These are phyloP conservation scores for Callosobruchus maculatus DNA, from an alignment of 2,888 invertebrate genomes.

Conservation along the genomic window DNA sequence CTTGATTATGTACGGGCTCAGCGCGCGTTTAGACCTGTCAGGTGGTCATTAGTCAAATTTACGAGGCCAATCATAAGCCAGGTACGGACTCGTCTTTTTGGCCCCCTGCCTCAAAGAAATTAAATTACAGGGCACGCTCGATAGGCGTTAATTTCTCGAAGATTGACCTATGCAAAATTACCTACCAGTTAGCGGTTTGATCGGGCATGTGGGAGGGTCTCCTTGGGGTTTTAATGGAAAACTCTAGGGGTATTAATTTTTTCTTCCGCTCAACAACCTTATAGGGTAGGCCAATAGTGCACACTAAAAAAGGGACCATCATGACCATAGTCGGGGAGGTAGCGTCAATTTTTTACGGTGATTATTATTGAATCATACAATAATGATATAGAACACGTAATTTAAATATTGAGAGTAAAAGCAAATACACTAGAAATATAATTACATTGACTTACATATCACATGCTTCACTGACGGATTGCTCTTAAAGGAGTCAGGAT, in stretches of 20 bases:
- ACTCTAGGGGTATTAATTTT: not conserved
- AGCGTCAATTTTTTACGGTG: too few species aligned
- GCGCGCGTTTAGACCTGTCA: constrained; percentile 28
- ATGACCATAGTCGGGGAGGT: too few species aligned
- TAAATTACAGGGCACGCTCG: not conserved
- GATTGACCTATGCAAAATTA: not conserved
- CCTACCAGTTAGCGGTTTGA: not conserved
- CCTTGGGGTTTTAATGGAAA: not conserved
- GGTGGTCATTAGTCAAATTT: constrained; percentile 31
- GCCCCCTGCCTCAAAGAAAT: not conserved
- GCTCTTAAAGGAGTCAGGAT: too few species aligned
- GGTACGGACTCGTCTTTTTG: constrained; percentile 1
- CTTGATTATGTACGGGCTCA: constrained; percentile 27
- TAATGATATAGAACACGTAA: too few species aligned
- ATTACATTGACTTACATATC: too few species aligned
- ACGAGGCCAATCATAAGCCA: constrained; percentile 27
- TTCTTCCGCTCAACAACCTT: not conserved
- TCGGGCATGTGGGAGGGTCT: not conserved
- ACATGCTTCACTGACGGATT: too few species aligned
- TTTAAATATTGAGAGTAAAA: too few species aligned
- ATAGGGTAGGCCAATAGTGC: too few species aligned
- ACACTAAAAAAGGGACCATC: too few species aligned
- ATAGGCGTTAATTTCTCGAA: not conserved
- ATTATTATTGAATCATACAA: too few species aligned
- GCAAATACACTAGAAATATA: too few species aligned